Evolutionary conservation across 2,797 vertebrate genomes (phyloP).

Genomic region (Dendrocincla fuliginosa): DNA sequence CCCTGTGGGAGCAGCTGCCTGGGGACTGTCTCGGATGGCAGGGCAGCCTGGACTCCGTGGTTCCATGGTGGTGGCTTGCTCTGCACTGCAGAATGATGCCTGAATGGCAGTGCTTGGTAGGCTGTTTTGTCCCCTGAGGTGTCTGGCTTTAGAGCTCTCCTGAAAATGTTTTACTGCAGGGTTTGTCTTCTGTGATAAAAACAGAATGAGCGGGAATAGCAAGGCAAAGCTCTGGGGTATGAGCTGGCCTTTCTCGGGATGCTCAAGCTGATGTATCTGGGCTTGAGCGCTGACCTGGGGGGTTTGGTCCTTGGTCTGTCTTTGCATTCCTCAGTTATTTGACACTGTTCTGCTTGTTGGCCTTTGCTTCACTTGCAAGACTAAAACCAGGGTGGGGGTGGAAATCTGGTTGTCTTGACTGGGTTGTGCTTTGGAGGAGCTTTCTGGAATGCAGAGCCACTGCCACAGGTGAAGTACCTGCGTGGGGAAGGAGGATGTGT

Average conservation of each 20-base stretch:
- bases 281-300: not conserved
- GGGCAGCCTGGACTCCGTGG: not conserved
- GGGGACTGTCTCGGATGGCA: not conserved
- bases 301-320: not conserved
- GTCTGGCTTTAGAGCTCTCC: not conserved
- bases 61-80: not conserved
- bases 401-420: not conserved
- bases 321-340: not conserved
- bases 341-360: not conserved
- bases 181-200: not conserved
- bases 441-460: not conserved
- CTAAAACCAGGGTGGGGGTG: not conserved
- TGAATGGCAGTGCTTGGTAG: not conserved
- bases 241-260: not conserved
- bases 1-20: not conserved
- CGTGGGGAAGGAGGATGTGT: not conserved
- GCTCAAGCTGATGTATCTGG: not conserved
- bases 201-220: not conserved
- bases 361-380: not conserved
- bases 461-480: accelerated
- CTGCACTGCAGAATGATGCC: not conserved
- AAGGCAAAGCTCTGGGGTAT: not conserved
- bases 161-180: not conserved
- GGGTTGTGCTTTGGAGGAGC: not conserved
- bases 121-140: not conserved